Evolutionary conservation across 2,113 vertebrate genomes (phyloP).

Genomic region (Bufo gargarizans): DNA sequence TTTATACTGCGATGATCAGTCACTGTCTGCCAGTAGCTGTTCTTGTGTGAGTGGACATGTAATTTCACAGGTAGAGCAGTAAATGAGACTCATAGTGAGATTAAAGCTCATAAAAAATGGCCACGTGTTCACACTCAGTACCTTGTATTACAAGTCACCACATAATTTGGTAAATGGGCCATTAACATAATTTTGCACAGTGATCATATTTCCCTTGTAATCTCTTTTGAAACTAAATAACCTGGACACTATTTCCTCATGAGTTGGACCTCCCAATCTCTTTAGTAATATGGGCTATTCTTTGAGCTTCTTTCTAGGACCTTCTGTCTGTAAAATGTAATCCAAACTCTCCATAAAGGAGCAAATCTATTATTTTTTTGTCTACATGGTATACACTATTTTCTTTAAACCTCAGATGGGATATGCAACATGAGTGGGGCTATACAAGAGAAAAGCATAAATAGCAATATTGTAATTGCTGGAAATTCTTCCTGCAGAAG

Average conservation of each 20-base stretch:
- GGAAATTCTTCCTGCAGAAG: too few species aligned
- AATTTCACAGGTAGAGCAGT: background rate
- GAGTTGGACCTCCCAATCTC: background rate
- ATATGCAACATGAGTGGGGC: too few species aligned
- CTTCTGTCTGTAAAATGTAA: background rate
- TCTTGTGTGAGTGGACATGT: background rate
- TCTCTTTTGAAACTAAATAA: background rate
- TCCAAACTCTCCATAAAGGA: background rate
- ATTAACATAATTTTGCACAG: background rate
- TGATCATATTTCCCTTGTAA: conserved; percentile 10
- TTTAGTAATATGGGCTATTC: background rate
- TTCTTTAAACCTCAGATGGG: too few species aligned
- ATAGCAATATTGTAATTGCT: too few species aligned
- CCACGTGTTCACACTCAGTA: background rate
- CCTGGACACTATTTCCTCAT: background rate
- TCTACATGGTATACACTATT: background rate
- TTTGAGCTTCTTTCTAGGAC: background rate
- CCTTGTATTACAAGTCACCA: conserved; percentile 4
- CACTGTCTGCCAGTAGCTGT: background rate
- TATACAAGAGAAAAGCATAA: too few species aligned
- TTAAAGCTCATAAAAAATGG: background rate
- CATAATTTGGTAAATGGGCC: background rate
- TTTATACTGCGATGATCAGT: background rate
- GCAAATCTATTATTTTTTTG: background rate
- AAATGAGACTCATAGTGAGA: background rate